Evolutionary conservation across 2,888 invertebrate genomes (phyloP).

Genomic region (Notodonta dromedarius): DNA sequence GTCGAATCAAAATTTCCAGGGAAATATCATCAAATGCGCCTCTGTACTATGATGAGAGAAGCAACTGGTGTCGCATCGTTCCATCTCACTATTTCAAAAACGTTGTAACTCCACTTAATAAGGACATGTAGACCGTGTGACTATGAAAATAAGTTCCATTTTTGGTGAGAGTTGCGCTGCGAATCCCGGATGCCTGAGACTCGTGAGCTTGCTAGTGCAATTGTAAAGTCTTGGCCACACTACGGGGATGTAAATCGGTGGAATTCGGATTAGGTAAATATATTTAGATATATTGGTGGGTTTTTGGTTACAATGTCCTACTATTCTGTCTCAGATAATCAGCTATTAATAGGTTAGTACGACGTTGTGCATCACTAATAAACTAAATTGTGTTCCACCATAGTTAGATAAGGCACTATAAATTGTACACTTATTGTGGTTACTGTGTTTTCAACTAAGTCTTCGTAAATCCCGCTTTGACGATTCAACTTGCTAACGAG

Average conservation of each 20-base stretch:
- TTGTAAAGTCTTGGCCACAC: background rate
- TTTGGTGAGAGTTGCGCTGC: background rate
- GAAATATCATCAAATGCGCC: slow-evolving; percentile 21
- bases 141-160: slow-evolving; percentile 11
- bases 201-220: background rate
- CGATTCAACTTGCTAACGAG: too few species aligned
- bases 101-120: slow-evolving; percentile 19
- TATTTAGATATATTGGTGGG: too few species aligned
- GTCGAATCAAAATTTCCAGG: slow-evolving; percentile 19
- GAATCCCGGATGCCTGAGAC: background rate
- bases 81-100: slow-evolving; percentile 10
- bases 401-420: too few species aligned
- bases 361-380: too few species aligned
- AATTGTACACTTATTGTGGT: too few species aligned
- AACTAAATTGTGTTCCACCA: too few species aligned
- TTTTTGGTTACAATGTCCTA: too few species aligned
- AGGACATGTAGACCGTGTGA: slow-evolving; percentile 21
- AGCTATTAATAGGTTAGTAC: too few species aligned
- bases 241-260: background rate
- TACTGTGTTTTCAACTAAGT: too few species aligned
- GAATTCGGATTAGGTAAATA: too few species aligned
- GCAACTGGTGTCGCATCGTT: slow-evolving; percentile 31
- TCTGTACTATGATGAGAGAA: slow-evolving; percentile 29
- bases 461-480: too few species aligned
- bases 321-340: too few species aligned